Base-by-base conservation (phyloP, 2,888 invertebrate species). In the Brachyopa scutellaris region DNA sequence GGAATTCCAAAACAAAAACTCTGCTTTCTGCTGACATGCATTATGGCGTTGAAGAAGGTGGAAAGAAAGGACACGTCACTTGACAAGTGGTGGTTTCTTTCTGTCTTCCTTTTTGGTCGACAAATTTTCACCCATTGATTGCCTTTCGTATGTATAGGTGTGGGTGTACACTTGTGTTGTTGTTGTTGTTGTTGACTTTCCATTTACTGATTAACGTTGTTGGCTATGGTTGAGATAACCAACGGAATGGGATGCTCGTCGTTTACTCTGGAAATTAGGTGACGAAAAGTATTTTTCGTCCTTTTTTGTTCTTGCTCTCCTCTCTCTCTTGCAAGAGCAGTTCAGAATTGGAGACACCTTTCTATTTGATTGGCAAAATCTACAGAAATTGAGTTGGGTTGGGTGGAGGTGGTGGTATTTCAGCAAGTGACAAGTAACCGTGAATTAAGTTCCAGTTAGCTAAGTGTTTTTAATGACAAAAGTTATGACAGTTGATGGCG, bases 21-120 rank as follows among this genome's bases (percentile, higher is more conserved):
- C 19, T 26, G 17, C 31, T 62, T 66, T 72, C 51, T 66, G 78
- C 64, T 64, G 64, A 70, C 70, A 64, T 64, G 42, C 70, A 70
- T 36, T 51, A 26, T 38, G 26, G 31, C n/a, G 23, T 21, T 42
- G 26, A 26, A 5, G 26, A 26, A 26, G 26, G 26, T 6, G 26
- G n/a, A n/a, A n/a, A n/a, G n/a, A n/a, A n/a, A n/a, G n/a, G n/a
- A n/a, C n/a, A n/a, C n/a, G n/a, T n/a, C n/a, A n/a, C n/a, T n/a
- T 26, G 26, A 26, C 26, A 3, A 26, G 26, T 26, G 26, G 26
- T 6, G 26, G 26, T 6, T 26, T 3, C 26, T 6, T 5, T 5
- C 6, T 26, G 26, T 26, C 26, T 3, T n/a, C n/a, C 3, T 26
- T 26, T 26, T 26, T 26, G 26, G 26, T 5, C 26, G 26, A 26